These are phyloP conservation scores for Sebastes cheni DNA, from an alignment of 2,797 vertebrate genomes.

Conservation along the genomic window DNA sequence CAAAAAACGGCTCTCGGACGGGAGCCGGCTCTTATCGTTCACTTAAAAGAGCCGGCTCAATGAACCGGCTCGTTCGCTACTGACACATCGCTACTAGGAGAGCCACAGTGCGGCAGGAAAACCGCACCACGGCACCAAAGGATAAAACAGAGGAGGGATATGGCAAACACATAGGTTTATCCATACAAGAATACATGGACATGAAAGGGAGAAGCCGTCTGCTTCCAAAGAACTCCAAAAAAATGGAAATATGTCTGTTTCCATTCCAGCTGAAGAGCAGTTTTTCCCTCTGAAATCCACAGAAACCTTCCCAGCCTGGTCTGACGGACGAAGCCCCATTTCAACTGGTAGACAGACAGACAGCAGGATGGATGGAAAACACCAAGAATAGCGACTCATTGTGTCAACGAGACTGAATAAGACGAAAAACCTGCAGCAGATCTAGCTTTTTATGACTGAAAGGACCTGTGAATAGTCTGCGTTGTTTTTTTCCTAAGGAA, in stretches of 20 bases:
- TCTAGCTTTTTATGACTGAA: constrained; percentile 10
- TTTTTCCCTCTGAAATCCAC: constrained; percentile 49
- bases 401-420: constrained; percentile 37
- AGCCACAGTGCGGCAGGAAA: constrained; percentile 81
- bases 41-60: too few species aligned
- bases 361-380: constrained; percentile 78
- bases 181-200: constrained; percentile 36
- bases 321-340: constrained; percentile 54
- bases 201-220: constrained; percentile 24
- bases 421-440: background rate
- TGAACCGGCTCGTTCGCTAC: too few species aligned
- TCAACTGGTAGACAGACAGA: constrained; percentile 38
- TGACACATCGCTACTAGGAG: background rate
- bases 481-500: constrained; percentile 59
- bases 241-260: constrained; percentile 45
- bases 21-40: too few species aligned
- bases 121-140: constrained; percentile 69
- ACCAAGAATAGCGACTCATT: constrained; percentile 49
- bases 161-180: constrained; percentile 29
- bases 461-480: background rate
- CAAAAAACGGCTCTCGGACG: too few species aligned
- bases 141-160: constrained; percentile 46
- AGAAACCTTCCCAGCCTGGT: constrained; percentile 60
- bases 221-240: constrained; percentile 20
- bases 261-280: constrained; percentile 17